Evolutionary conservation across 2,797 vertebrate genomes (phyloP).

Genomic region (Acrocephalus scirpaceus): DNA sequence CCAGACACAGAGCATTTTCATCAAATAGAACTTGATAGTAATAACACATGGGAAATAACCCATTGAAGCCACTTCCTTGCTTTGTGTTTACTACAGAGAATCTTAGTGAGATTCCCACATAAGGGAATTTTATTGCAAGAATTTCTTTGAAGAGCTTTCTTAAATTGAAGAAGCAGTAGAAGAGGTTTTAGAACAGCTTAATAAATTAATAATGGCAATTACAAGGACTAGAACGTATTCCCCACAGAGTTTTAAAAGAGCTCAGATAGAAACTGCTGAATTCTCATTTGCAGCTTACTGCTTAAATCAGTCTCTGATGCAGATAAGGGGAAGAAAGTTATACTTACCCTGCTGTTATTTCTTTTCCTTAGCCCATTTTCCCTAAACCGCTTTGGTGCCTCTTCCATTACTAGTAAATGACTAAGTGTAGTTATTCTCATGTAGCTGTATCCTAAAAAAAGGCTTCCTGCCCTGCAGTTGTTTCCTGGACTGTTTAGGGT

Average conservation of each 20-base stretch:
- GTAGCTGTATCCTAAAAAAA: neutral
- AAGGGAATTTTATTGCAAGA: neutral
- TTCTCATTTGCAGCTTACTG: neutral
- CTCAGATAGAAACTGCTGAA: neutral
- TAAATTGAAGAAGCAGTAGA: neutral
- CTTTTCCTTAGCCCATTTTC: neutral
- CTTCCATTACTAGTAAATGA: neutral
- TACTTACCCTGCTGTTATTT: neutral
- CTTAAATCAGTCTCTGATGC: neutral
- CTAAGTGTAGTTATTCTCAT: neutral
- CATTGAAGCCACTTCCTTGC: neutral
- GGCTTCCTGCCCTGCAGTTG: neutral
- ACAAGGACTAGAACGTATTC: neutral
- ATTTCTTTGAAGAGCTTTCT: neutral
- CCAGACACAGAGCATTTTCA: neutral
- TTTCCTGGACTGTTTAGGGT: neutral
- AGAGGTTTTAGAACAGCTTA: neutral
- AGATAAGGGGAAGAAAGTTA: neutral
- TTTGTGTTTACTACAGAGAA: neutral
- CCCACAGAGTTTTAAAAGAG: neutral
- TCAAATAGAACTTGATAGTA: neutral
- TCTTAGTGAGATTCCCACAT: neutral
- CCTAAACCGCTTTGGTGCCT: neutral
- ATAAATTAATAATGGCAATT: conserved; percentile 27
- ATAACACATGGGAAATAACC: neutral